A percentile compares a stretch with the other conserved stretches of the same genome.
phyloP scores from a whole-genome alignment of 2,797 vertebrate species.

The Gallinago nigripennis region DNA sequence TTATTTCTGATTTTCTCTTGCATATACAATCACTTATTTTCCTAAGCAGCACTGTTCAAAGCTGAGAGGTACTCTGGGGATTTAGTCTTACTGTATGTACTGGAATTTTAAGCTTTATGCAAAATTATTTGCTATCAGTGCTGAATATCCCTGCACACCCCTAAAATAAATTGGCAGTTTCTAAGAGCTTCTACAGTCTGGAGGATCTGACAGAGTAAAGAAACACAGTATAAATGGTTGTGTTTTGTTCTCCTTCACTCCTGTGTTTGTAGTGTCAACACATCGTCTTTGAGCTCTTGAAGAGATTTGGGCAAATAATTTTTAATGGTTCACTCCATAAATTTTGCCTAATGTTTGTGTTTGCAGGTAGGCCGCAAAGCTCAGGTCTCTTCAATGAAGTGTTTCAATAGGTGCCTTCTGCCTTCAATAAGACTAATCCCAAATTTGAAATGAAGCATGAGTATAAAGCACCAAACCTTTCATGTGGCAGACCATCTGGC shows the following conservation, averaged over 20 bases:
- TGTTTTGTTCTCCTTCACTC: not conserved
- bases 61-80: slow-evolving; percentile 2
- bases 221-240: not conserved
- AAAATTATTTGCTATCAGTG: slow-evolving; percentile 59
- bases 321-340: not conserved
- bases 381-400: not conserved
- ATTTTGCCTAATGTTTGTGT: not conserved
- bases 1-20: slow-evolving; percentile 43
- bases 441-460: not conserved
- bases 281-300: not conserved
- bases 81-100: not conserved
- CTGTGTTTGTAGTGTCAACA: slow-evolving; percentile 26
- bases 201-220: slow-evolving; percentile 25
- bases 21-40: slow-evolving; percentile 33
- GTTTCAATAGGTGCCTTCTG: not conserved
- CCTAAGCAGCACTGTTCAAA: slow-evolving; percentile 32
- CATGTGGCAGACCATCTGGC: not conserved
- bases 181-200: not conserved
- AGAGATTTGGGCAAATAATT: not conserved
- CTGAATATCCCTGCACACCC: not conserved
- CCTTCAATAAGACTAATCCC: not conserved
- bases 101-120: slow-evolving; percentile 47
- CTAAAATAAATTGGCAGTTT: slow-evolving; percentile 34
- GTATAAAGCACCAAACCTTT: not conserved
- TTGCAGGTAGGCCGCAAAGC: not conserved